Evolutionary conservation across 2,888 invertebrate species (phyloP).

Genomic region (Disparrhopalites patrizii): DNA sequence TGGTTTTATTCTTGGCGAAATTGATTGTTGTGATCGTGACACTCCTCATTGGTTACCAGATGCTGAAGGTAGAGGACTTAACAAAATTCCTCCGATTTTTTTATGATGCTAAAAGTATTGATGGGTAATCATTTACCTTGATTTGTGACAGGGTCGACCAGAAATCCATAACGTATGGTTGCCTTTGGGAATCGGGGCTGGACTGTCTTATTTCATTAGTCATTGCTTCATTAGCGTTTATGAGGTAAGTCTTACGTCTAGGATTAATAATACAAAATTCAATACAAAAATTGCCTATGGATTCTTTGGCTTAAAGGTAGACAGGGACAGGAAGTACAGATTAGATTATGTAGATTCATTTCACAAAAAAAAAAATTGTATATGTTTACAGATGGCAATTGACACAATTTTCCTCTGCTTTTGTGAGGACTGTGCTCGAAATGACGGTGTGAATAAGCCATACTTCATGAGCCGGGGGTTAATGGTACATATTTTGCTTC

Average conservation of each 20-base stretch:
- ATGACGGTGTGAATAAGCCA: conserved; percentile 61
- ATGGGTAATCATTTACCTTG: too few species aligned
- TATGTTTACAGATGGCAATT: conserved; percentile 60
- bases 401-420: conserved; percentile 67
- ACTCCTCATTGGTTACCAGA: conserved; percentile 60
- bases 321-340: too few species aligned
- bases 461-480: conserved; percentile 65
- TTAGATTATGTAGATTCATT: background rate
- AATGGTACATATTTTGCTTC: conserved; percentile 54
- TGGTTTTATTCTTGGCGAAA: conserved; percentile 66
- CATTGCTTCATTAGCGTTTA: conserved; percentile 70
- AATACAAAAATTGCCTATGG: too few species aligned
- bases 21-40: conserved; percentile 62
- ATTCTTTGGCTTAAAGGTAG: too few species aligned
- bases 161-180: conserved; percentile 61
- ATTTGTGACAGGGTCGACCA: conserved; percentile 50
- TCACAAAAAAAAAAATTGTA: background rate
- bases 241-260: conserved; percentile 57
- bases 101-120: too few species aligned
- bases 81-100: too few species aligned
- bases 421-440: conserved; percentile 64
- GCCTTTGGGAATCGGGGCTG: conserved; percentile 60
- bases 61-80: conserved; percentile 57
- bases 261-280: background rate
- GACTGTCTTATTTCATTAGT: conserved; percentile 66